Percentiles rank a stretch among this genome's conserved stretches.
These are phyloP conservation scores for Tenthredo mesomela DNA, from an alignment of 2,888 invertebrate genomes.

Conservation along the genomic window DNA sequence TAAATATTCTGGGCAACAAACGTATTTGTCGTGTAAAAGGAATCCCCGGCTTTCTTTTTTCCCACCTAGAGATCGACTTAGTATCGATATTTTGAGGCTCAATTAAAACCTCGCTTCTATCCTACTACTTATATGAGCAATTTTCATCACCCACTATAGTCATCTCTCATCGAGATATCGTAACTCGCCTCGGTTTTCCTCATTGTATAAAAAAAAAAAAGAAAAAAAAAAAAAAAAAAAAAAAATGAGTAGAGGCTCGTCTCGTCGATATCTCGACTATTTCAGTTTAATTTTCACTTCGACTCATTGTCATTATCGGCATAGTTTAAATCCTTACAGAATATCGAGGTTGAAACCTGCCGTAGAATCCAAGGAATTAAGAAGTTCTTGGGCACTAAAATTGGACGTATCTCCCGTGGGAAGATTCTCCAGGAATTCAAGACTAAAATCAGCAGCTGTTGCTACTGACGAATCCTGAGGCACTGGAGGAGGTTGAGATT, in stretches of 20 bases:
- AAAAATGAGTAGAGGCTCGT: not conserved
- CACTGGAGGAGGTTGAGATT: constrained; percentile 67
- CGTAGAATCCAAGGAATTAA: constrained; percentile 90
- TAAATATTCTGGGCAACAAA: not conserved
- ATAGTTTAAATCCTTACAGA: constrained; percentile 67
- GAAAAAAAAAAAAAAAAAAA: not conserved
- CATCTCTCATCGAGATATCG: not conserved
- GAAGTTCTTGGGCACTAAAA: constrained; percentile 90
- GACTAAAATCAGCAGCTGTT: constrained; percentile 84
- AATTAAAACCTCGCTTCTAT: not conserved
- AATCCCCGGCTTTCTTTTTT: not conserved
- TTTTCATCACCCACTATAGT: not conserved
- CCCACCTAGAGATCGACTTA: not conserved
- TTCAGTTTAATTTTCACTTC: not conserved
- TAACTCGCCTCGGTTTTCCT: not conserved
- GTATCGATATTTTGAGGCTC: not conserved
- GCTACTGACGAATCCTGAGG: constrained; percentile 70
- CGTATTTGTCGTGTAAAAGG: not conserved
- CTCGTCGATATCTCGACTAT: not conserved
- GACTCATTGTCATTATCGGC: constrained; percentile 44
- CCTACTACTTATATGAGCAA: constrained; percentile 12
- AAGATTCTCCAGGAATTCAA: constrained; percentile 92
- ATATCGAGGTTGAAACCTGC: constrained; percentile 77
- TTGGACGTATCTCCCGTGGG: constrained; percentile 87
- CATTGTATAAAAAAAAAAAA: not conserved